These are phyloP conservation scores for Kobus ellipsiprymnus DNA, from an alignment of 2,113 vertebrate genomes.

Conservation along the genomic window DNA sequence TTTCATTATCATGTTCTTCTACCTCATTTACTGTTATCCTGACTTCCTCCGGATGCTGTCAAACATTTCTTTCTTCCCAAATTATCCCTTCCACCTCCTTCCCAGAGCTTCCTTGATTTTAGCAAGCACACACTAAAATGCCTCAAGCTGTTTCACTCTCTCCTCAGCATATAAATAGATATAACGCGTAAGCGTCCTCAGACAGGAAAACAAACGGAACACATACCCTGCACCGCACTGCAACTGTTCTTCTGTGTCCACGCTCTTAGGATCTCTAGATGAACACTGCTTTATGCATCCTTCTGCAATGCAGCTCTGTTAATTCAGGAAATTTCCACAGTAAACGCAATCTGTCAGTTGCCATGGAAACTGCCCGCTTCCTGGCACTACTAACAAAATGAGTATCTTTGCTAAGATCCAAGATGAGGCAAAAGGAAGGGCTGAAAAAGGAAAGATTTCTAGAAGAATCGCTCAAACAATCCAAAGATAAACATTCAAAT, in stretches of 20 bases:
- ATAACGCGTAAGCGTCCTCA: neutral
- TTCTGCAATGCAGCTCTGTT: conserved; percentile 71
- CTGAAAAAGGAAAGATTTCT: neutral
- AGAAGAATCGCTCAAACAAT: conserved; percentile 28
- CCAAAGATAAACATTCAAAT: conserved; percentile 4
- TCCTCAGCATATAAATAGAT: neutral
- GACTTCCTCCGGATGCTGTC: neutral
- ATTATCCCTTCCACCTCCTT: neutral
- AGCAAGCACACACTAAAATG: neutral
- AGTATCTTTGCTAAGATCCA: conserved; percentile 56
- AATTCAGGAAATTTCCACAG: conserved; percentile 74
- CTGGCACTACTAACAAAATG: conserved; percentile 63
- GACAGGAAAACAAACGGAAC: conserved; percentile 42
- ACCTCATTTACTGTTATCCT: neutral
- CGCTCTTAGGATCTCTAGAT: conserved; percentile 18
- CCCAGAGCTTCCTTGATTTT: neutral
- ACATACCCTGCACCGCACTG: conserved; percentile 51
- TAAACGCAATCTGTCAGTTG: conserved; percentile 56
- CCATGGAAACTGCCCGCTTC: conserved; percentile 69
- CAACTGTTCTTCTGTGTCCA: conserved; percentile 42
- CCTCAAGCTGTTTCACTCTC: neutral
- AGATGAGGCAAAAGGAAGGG: conserved; percentile 37
- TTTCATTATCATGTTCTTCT: neutral
- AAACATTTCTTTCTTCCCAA: neutral
- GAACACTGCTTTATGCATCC: conserved; percentile 63